Evolutionary conservation across 2,888 invertebrate genomes (phyloP), one percentile per base, ranked within the genome.

Genomic region (Ectropis crepuscularia): DNA sequence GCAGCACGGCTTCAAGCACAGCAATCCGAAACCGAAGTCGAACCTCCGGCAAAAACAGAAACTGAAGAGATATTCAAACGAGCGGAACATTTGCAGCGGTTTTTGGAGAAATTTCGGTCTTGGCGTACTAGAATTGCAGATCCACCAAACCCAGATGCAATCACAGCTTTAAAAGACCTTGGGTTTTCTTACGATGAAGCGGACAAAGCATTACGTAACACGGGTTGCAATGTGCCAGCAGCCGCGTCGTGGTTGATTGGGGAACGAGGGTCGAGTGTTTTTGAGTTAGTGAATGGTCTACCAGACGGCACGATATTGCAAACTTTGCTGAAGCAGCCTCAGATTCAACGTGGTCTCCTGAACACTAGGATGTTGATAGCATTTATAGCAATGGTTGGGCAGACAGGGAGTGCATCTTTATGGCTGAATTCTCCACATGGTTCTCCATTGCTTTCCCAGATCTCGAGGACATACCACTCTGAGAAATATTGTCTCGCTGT

Each of bases 371-470:
- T 92, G 92, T 58, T 92, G 59, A 86, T 88, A 0, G 92, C 92
- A 0, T 92, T 92, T 49, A 91, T 92, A 57, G 89, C 89, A 0
- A 92, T 92, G 90, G 90, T 92, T 0, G 91, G 91, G 0, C 89
- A 89, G 69, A 85, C 86, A 0, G 91, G 90, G 5, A 90, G 87
- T 64, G 91, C 92, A 5, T 79, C 89, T 0, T 62, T 92, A 2
- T 92, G 92, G 92, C 72, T 92, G 5, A 90, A 90, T 46, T 91
- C 92, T 0, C 91, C 92, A 0, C 92, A 91, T 62, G 92, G 92
- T 0, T 89, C 87, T 67, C 92, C 92, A 0, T 70, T 92, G 38
- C 76, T 92, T 0, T 88, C 91, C 0, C 92, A 92, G 63, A 92
- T 92, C 61, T 91, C 92, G 0, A 81, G 92, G 54, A 92, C 92